Evolutionary conservation across 2,797 vertebrate genomes (phyloP), one percentile per base, ranked within the genome.

Genomic region (Paratrypauchen microcephalus): DNA sequence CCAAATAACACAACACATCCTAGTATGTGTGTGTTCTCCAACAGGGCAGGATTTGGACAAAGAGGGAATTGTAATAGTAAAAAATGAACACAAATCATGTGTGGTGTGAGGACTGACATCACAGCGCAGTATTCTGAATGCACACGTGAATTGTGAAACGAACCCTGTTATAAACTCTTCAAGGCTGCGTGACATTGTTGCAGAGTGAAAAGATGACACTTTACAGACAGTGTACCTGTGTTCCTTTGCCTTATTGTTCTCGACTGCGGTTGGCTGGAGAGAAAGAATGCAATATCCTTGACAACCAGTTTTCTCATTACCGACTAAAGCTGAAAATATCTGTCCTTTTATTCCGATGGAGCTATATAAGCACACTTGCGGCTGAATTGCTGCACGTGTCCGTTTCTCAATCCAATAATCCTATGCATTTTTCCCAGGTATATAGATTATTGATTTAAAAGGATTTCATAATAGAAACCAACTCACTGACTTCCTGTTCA

Each of bases 101-200:
- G 23, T 55, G 11, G 8, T 55, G n/a, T 55, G 21, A 54, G 21
- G 52, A 54, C 11, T n/a, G 48, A 52, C 50, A n/a, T 52, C 19
- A 52, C 21, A 52, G 41, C 41, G 16, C 13, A 15, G 41, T 15
- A 45, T 75, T 80, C 78, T 77, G 71, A 76, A 63, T 75, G 18
- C 16, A 11, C 4, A 15, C 11, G 12, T 41, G 39, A 64, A 48
- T 48, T 18, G 13, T 48, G 2, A 48, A 18, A 48, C 13, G 23
- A 18, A 26, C 15, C 7, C 11, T 26, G 41, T 63, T 39, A n/a
- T 21, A 60, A 61, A 61, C 59, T 61, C 63, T 65, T 9, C 24
- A 65, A 65, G 63, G 45, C 16, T 50, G 26, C 26, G 47, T 28
- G n/a, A 45, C 47, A 65, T 30, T 65, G 63, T 50, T 50, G 24